Percentiles rank a stretch among this genome's conserved stretches.
phyloP scores from a whole-genome alignment of 2,113 vertebrate species.

The Rhea pennata region DNA sequence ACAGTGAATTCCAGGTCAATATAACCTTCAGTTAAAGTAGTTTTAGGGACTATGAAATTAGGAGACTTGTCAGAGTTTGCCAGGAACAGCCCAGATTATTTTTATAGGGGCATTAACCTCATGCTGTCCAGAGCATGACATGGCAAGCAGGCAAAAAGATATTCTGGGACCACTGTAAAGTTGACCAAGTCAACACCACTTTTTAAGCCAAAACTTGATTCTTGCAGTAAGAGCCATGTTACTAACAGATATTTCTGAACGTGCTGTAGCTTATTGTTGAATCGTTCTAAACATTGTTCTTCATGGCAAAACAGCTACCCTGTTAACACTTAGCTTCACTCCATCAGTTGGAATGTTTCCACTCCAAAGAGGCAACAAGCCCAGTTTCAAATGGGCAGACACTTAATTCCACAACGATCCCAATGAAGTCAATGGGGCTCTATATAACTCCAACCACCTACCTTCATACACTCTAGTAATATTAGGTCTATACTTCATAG shows the following conservation, averaged over 20 bases:
- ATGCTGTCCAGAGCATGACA: neutral
- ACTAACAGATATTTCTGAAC: neutral
- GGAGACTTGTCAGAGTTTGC: neutral
- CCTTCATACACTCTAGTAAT: neutral
- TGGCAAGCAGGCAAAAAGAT: neutral
- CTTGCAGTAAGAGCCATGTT: neutral
- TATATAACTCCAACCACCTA: rapidly evolving
- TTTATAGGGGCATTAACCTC: neutral
- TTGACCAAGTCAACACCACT: neutral
- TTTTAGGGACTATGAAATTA: neutral
- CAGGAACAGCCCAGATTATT: neutral
- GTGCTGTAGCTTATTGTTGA: neutral
- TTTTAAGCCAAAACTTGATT: neutral
- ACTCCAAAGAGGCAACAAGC: neutral
- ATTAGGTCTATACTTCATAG: rapidly evolving
- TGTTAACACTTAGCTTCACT: neutral
- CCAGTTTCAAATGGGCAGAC: neutral
- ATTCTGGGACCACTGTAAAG: neutral
- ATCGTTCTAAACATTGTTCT: neutral
- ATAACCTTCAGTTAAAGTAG: neutral
- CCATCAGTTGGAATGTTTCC: neutral
- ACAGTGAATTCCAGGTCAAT: neutral
- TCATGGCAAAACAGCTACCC: neutral
- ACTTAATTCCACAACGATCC: constrained; percentile 16
- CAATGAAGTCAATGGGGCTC: constrained; percentile 58